Base-by-base conservation (phyloP, 2,888 invertebrate species). In the Oscheius myriophilus region DNA sequence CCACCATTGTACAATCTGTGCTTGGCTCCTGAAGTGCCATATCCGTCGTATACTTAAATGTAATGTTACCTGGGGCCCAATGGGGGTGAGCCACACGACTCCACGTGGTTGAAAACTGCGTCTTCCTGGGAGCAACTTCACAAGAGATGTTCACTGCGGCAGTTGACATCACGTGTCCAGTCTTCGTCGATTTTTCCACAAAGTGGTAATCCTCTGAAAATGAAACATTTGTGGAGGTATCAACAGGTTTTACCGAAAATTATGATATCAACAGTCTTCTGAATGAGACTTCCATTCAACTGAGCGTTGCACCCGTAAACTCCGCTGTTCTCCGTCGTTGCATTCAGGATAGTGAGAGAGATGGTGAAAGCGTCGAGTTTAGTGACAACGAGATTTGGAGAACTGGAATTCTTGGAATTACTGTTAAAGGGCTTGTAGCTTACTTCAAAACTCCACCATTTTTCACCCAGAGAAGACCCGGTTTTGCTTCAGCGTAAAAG, bases 231-330 rank as follows among this genome's bases (percentile, higher is more conserved):
- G 12, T 26, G 11, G 16, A 16, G n/a, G n/a, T n/a, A n/a, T n/a
- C 45, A 43, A 14, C 45, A 43, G n/a, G n/a, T n/a, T n/a, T n/a
- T 51, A 76, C 79, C 76, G 57, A 76, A 75, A 70, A 76, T 67
- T 58, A 75, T 61, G 21, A 79, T 71, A 69, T 79, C 79, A 53
- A 79, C 72, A 18, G 72, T 70, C 25, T 69, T 69, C 59, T 72
- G 65, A 41, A 70, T 62, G 11, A 62, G 51, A 55, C 69, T 69
- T 21, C 57, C 65, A 33, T 68, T 69, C 21, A 71, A 49, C 42
- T 75, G 73, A 42, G 72, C 79, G n/a, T 72, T 68, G 61, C 79
- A 79, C n/a, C 55, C 61, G 67, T 79, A 79, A 68, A 79, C 75
- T 54, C 79, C 79, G 46, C 76, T 77, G 66, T 79, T 73, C 9